Base-by-base conservation (phyloP, 2,797 vertebrate genomes). In the Chaenodraco wilsoni region DNA sequence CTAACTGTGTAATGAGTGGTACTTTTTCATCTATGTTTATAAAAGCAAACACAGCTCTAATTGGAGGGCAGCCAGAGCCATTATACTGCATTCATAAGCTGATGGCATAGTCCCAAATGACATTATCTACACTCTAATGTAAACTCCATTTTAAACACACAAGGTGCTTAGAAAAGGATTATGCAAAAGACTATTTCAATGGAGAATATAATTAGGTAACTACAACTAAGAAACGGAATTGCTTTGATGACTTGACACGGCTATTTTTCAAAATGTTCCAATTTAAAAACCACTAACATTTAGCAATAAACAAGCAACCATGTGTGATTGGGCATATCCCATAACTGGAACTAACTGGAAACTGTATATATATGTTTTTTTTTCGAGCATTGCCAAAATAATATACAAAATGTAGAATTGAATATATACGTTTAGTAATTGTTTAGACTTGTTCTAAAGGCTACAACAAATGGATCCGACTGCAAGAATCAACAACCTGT, bases 31-130 rank as follows among this genome's bases (percentile, higher is more conserved):
- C 65, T 70, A 16, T 48, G 48, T 41, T 40, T 72, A 37, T 72
- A 62, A 72, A 72, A 57, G 19, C 8, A 65, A 76, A 72, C 21
- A 11, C 59, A 41, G 51, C 41, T 76, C 49, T 52, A 82, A 48
- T 67, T 74, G 52, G 54, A 70, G 55, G 61, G 16, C 58, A 62
- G 46, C 65, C 60, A 66, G 46, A 67, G 54, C 69, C 64, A 37
- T 64, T 66, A 40, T n/a, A 55, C 69, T 64, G 49, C 44, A 31
- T 70, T 72, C 33, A 59, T 49, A 74, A 68, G 55, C 58, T 56
- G 71, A 67, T 61, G 67, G 68, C 54, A 74, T 52, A 46, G 59
- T 59, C 46, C 74, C 64, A 79, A 65, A 83, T 77, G 72, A 56
- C 64, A 57, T 81, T 74, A 72, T 83, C 52, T 48, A 14, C 52